A percentile compares a stretch with the other conserved stretches of the same genome.
Evolutionary conservation across 2,888 invertebrate genomes (phyloP).

Genomic region (Cryptus armator): DNA sequence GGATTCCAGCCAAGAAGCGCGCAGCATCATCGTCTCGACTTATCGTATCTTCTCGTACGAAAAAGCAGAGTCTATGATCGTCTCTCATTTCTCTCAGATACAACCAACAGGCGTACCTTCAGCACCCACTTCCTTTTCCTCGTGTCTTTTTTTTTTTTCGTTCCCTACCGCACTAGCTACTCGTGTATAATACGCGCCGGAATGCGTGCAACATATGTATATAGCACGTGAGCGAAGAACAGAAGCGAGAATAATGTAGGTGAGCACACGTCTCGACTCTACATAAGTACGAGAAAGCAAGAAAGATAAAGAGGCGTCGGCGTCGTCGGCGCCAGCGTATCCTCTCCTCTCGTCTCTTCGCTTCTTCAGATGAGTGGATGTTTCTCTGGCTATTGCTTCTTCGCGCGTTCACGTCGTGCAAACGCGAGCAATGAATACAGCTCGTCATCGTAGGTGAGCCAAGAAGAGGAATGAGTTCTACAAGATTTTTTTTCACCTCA

Average conservation of each 20-base stretch:
- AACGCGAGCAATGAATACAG: constrained; percentile 2
- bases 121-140: constrained; percentile 52
- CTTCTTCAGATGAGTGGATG: constrained; percentile 7
- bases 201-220: constrained; percentile 39
- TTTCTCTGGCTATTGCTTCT: constrained; percentile 21
- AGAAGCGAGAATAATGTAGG: constrained; percentile 40
- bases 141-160: constrained; percentile 23
- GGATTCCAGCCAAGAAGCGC: constrained; percentile 13
- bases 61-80: constrained; percentile 58
- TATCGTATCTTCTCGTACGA: constrained; percentile 57
- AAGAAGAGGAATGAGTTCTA: not conserved
- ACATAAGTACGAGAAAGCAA: constrained; percentile 30
- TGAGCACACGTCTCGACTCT: constrained; percentile 8
- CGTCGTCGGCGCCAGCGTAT: constrained; percentile 34
- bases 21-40: constrained; percentile 58
- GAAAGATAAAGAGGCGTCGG: constrained; percentile 31
- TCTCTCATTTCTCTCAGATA: constrained; percentile 43
- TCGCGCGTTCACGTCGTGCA: constrained; percentile 14
- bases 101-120: constrained; percentile 31
- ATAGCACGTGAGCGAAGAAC: constrained; percentile 6
- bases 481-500: not conserved
- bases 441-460: not conserved
- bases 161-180: constrained; percentile 23
- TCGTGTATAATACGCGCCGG: constrained; percentile 37
- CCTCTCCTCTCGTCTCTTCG: constrained; percentile 7